Evolutionary conservation across 2,888 invertebrate genomes (phyloP), one percentile per base, ranked within the genome.

Genomic region (Thera britannica): DNA sequence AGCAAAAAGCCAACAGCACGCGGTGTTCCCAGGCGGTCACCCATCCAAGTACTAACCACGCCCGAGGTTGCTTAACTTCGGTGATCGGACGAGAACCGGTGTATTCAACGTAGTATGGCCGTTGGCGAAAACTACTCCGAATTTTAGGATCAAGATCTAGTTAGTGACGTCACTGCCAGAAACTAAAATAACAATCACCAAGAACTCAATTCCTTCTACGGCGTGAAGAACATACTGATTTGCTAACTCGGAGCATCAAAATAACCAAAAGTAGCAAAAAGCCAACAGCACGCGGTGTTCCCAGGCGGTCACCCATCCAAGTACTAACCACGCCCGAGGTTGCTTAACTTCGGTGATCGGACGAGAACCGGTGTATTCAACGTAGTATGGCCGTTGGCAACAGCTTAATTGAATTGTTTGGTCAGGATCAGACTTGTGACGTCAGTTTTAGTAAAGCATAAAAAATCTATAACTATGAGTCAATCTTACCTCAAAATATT

Each of bases 321-420:
- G 90, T 91, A 91, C 90, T 90, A 88, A 90, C 87, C 87, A 81
- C 90, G 90, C 90, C 90, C 90, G 88, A 90, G 85, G 90, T 89
- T 90, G 90, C 90, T 90, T 92, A 89, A 90, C 90, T 90, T 90
- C 91, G 90, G 91, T 91, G 91, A 91, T 91, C 90, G 89, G 90
- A 91, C 89, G 90, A 90, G 90, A 90, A 89, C 89, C 89, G 73
- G 73, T 83, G 82, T 83, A 75, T 83, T 84, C 85, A 87, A 84
- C 84, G 79, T 86, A 79, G 85, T 84, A 84, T 86, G 85, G 80
- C 83, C 83, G 83, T 84, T 85, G 83, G 81, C 82, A 77, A 56
- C n/a, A 56, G 1, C n/a, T 7, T 41, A 4, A 41, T 7, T 4
- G 41, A 41, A 41, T 41, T 2, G 41, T 5, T 41, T 3, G 41